Base-by-base conservation (phyloP, 2,113 vertebrate species). In the Eurystomus gularis region DNA sequence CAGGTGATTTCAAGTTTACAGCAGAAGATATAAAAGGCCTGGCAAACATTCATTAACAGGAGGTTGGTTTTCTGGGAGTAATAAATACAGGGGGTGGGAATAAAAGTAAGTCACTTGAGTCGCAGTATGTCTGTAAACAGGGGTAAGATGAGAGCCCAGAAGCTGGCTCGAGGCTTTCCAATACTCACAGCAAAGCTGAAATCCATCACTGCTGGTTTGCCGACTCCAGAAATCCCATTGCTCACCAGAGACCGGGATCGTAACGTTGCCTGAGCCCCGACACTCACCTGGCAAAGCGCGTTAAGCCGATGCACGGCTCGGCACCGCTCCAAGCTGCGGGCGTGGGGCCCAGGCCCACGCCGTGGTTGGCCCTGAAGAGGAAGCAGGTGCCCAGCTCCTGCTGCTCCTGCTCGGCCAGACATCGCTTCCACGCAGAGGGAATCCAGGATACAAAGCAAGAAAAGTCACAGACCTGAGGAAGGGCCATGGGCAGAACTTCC, bases 331-430 rank as follows among this genome's bases (percentile, higher is more conserved):
- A 14, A 52, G 25, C 51, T 25, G 26, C 23, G 21, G 48, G 48
- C 23, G 23, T 13, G 42, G 42, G 42, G 15, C 42, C 42, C 42
- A 42, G 48, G 48, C 46, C 46, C 20, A 20, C 46, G 3, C n/a
- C 2, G 4, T 2, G 5, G 28, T 13, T 0, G 0, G 4, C n/a
- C 10, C 83, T 11, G 3, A 2, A 23, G 54, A 10, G 23, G 9
- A 17, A 9, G 46, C 0, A 24, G 8, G 37, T 0, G 13, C 12
- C 3, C 82, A n/a, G 25, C 16, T 57, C 55, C 55, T 20, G 55
- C 55, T 13, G 69, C 58, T 73, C 6, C 81, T 48, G 46, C 68
- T n/a, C 0, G 0, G 55, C 65, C 65, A 26, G 14, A 0, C 20
- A 11, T 25, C 3, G 7, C 1, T 13, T 31, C 13, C 64, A 19